Base-by-base conservation (phyloP, 2,888 invertebrate genomes). In the Folsomia candida region DNA sequence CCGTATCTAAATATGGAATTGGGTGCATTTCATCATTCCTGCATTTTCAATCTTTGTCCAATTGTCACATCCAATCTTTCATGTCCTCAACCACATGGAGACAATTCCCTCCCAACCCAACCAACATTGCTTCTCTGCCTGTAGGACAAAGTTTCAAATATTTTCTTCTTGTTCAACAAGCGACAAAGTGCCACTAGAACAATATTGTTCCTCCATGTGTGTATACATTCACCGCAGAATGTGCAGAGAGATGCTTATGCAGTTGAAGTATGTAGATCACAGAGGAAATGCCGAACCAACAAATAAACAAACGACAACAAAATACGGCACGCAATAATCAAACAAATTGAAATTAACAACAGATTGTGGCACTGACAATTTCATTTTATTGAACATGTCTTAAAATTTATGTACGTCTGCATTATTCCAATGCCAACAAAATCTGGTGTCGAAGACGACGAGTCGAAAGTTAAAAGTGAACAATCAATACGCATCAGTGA, bases 11-110 rank as follows among this genome's bases (percentile, higher is more conserved):
- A 37, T n/a, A n/a, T n/a, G n/a, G n/a, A n/a, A n/a, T n/a, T n/a
- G n/a, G n/a, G n/a, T 37, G 37, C 37, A 37, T 9, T 14, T 4
- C 37, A 37, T 37, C 37, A 37, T 37, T 37, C 37, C 4, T 37
- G 14, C 14, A 37, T 54, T 54, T 54, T 22, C 54, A 54, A 54
- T 54, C 54, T 54, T 54, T 54, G 18, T 54, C 54, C 54, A 18
- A 54, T 4, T 54, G 54, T 54, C 54, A 54, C 54, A 54, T 54
- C 54, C 54, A 54, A 54, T 54, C 20, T n/a, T 54, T 54, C 54
- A 54, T 54, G 54, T 54, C 54, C 54, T 54, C n/a, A 54, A 54
- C 54, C 54, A 54, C 54, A 54, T 54, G 20, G 14, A 37, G 14
- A 54, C 54, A 54, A 14, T 18, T 20, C n/a, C n/a, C n/a, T n/a